Evolutionary conservation across 2,797 vertebrate species (phyloP).

Genomic region (Florisuga fusca): DNA sequence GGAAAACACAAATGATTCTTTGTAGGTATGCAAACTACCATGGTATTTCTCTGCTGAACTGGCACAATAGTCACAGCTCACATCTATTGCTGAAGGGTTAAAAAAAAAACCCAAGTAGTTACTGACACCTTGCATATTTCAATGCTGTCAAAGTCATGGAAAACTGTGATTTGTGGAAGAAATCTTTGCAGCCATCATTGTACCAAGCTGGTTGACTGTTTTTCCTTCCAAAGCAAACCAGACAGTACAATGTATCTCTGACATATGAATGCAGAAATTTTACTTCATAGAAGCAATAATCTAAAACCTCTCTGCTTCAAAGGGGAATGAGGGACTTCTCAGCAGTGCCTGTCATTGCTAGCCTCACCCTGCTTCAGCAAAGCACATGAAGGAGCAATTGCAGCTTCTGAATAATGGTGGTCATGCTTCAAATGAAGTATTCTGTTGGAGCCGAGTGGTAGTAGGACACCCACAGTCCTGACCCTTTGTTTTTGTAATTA

Average conservation of each 20-base stretch:
- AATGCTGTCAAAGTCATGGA: background rate
- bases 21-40: background rate
- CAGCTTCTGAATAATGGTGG: background rate
- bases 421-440: background rate
- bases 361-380: background rate
- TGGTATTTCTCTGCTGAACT: background rate
- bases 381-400: background rate
- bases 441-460: background rate
- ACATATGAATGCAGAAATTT: background rate
- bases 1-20: background rate
- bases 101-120: background rate
- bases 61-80: background rate
- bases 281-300: background rate
- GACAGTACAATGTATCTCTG: background rate
- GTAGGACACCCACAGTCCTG: background rate
- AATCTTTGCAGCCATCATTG: background rate
- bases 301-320: background rate
- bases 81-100: background rate
- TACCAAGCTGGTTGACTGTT: background rate
- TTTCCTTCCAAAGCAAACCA: constrained; percentile 22
- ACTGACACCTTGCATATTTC: background rate
- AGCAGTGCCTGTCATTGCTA: background rate
- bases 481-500: background rate
- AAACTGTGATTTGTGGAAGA: background rate
- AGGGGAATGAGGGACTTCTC: background rate